phyloP scores from a whole-genome alignment of 2,113 vertebrate genomes.

The Poeciliopsis occidentalis region DNA sequence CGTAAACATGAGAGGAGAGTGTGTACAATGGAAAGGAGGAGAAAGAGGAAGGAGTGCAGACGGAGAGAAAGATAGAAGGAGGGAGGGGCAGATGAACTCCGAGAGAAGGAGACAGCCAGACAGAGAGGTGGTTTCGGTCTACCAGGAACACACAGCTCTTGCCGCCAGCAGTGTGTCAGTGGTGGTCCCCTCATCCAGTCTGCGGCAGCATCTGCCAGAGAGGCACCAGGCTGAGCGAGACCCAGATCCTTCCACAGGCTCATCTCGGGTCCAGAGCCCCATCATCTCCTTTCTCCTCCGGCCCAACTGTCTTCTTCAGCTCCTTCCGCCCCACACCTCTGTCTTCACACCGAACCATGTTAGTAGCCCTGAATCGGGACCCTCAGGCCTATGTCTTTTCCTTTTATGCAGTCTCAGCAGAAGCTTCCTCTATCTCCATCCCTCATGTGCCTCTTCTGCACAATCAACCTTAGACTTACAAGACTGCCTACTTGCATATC shows the following conservation, averaged over 20 bases:
- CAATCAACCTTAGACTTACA: conserved; percentile 26
- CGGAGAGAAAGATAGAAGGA: conserved; percentile 29
- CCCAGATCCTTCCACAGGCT: conserved; percentile 59
- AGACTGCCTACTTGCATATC: conserved; percentile 4
- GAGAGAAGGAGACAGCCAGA: conserved; percentile 53
- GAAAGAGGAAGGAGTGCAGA: conserved; percentile 49
- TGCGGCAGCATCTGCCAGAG: conserved; percentile 88
- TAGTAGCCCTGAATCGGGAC: conserved; percentile 42
- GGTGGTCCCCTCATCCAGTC: conserved; percentile 82
- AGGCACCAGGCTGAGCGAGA: conserved; percentile 71
- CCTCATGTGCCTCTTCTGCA: conserved; percentile 31
- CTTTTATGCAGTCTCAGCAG: conserved; percentile 31
- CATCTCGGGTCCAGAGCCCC: conserved; percentile 57
- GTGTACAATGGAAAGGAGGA: conserved; percentile 36
- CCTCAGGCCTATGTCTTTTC: conserved; percentile 45
- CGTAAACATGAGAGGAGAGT: conserved; percentile 43
- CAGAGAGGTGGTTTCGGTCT: conserved; percentile 69
- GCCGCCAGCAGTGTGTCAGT: conserved; percentile 74
- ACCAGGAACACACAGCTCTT: conserved; percentile 66
- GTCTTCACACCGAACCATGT: conserved; percentile 54
- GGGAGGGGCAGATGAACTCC: conserved; percentile 26
- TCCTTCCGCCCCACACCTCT: conserved; percentile 36
- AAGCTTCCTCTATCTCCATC: conserved; percentile 14
- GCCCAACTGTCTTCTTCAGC: conserved; percentile 58
- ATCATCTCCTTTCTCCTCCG: conserved; percentile 58